Base-by-base conservation (phyloP, 1,140 invertebrate species). In the Diploscapter pachys region DNA sequence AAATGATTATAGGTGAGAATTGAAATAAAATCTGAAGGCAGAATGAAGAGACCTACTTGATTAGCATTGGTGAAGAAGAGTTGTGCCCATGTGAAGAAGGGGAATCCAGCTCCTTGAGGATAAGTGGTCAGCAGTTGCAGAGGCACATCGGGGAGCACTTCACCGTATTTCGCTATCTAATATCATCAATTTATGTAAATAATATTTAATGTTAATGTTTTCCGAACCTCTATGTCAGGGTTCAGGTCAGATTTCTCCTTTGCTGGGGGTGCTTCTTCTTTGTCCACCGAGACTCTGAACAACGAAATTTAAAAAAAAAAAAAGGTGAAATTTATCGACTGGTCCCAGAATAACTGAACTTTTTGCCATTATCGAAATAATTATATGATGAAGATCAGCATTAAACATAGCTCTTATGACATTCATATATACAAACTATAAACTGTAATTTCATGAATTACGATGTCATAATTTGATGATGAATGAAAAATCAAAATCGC, bases 21-120 rank as follows among this genome's bases (percentile, higher is more conserved):
- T 11, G 2, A 64, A 48, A 59, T 11, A 59, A 11, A 11, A 59
- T 11, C 11, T 59, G 5, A 64, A 64, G 63, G 6, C 6, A 64
- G 6, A 6, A 64, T 2, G 63, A 64, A 6, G 51, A 56, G 50
- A 68, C 62, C 52, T 72, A 80, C 75, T 52, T 82, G 79, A 65
- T 82, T 81, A 50, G 80, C 78, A 67, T 59, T 71, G 13, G 81
- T 81, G 73, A 85, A 85, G 73, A 85, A 85, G 56, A 85, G 54
- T 62, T 85, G 83, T 9, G 82, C 83, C 83, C 83, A 83, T 57
- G 82, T 83, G 78, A 83, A 83, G 68, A 82, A 83, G 8, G 83
- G 83, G 63, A 86, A 84, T 48, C 82, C 82, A 61, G 80, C 82
- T 54, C 82, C 82, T 63, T 84, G 80, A 13, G 83, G 83, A 63